Evolutionary conservation across 2,797 vertebrate species (phyloP).

Genomic region (Rhodeus uyekii): DNA sequence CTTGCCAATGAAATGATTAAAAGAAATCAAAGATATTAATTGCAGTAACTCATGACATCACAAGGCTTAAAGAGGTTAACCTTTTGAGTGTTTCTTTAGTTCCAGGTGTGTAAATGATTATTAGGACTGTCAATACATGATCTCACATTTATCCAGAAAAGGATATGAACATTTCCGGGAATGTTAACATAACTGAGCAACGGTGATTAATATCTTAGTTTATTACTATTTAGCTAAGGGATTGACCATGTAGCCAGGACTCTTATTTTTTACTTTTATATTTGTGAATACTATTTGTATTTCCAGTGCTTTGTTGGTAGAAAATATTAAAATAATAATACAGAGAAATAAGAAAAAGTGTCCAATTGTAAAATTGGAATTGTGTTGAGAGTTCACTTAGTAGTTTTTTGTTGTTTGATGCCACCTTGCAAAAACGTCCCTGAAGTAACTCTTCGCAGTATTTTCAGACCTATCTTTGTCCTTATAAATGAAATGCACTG

Average conservation of each 20-base stretch:
- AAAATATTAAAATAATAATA: neutral
- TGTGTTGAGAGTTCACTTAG: neutral
- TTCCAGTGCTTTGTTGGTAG: neutral
- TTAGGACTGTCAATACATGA: constrained; percentile 57
- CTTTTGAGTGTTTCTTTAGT: constrained; percentile 40
- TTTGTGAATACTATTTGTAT: neutral
- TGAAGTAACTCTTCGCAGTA: neutral
- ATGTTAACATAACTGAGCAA: constrained; percentile 42
- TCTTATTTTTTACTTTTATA: constrained; percentile 2
- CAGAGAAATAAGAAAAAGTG: neutral
- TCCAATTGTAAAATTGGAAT: neutral
- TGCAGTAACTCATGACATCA: constrained; percentile 22
- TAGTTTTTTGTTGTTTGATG: neutral
- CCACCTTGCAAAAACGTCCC: neutral
- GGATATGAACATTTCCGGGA: constrained; percentile 52
- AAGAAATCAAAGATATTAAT: constrained; percentile 15
- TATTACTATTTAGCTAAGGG: no score
- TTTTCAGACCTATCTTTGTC: constrained; percentile 49
- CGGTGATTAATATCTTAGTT: no score
- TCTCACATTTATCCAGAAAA: constrained; percentile 57
- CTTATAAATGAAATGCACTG: constrained; percentile 61
- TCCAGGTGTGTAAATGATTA: constrained; percentile 60
- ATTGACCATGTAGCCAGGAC: constrained; percentile 12
- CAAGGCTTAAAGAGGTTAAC: constrained; percentile 18
- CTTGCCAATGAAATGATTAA: neutral